Evolutionary conservation across 1,140 invertebrate genomes (phyloP).

Genomic region (Archegozetes longisetosus): DNA sequence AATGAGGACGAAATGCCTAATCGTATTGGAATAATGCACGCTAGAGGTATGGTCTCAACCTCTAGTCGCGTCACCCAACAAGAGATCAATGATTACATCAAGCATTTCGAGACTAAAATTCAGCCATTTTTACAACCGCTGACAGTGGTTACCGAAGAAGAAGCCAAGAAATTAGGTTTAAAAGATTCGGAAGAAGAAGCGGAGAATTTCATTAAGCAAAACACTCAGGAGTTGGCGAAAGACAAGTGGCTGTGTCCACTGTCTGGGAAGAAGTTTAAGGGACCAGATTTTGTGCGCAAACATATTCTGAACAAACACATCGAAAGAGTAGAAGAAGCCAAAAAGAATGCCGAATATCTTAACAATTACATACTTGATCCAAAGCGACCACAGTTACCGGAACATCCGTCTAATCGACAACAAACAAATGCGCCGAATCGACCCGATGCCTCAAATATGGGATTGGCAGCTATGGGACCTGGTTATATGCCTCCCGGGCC

Average conservation of each 20-base stretch:
- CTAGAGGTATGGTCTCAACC: constrained; percentile 60
- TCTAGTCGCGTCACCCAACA: constrained; percentile 47
- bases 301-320: constrained; percentile 95
- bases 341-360: constrained; percentile 88
- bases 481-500: not conserved
- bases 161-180: constrained; percentile 65
- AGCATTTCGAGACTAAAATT: constrained; percentile 69
- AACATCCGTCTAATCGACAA: constrained; percentile 50
- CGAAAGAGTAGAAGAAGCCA: constrained; percentile 92
- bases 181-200: constrained; percentile 74
- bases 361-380: constrained; percentile 94
- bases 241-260: constrained; percentile 98
- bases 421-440: constrained; percentile 19
- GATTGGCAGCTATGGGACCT: constrained; percentile 5
- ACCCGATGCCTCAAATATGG: constrained; percentile 11
- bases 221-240: constrained; percentile 71
- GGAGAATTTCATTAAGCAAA: constrained; percentile 82
- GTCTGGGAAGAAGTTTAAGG: constrained; percentile 98
- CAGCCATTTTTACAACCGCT: constrained; percentile 58
- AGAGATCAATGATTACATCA: constrained; percentile 52
- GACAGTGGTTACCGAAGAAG: constrained; percentile 52
- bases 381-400: constrained; percentile 80
- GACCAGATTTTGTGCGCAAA: constrained; percentile 95
- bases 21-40: constrained; percentile 93
- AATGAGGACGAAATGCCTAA: constrained; percentile 99